These are phyloP conservation scores for Entelurus aequoreus DNA, from an alignment of 2,113 vertebrate genomes.

Conservation along the genomic window DNA sequence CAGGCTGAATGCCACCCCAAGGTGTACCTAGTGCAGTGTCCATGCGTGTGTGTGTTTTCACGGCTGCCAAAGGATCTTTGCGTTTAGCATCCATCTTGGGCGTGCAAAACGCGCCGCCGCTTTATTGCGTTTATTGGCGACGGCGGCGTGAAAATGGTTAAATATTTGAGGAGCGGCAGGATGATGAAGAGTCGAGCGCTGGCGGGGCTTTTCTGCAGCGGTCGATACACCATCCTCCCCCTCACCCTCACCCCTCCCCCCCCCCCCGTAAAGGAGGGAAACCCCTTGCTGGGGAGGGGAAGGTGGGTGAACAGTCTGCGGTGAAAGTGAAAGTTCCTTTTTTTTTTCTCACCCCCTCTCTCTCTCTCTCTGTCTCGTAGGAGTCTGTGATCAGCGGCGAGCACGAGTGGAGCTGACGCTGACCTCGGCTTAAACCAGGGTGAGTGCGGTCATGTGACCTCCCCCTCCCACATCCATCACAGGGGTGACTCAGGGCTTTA, in stretches of 20 bases:
- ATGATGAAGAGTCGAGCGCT: conserved; percentile 4
- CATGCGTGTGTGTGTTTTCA: neutral
- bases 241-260: no score
- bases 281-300: conserved; percentile 29
- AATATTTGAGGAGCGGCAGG: neutral
- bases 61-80: no score
- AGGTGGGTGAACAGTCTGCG: conserved; percentile 31
- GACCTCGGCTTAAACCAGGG: conserved; percentile 48
- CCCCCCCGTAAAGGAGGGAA: conserved; percentile 25
- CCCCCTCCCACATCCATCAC: conserved; percentile 24
- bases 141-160: no score
- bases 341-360: no score
- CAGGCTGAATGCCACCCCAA: no score
- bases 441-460: conserved; percentile 51
- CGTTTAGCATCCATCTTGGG: no score
- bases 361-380: conserved; percentile 25
- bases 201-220: conserved; percentile 20
- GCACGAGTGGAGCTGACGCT: conserved; percentile 40
- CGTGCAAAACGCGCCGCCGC: no score
- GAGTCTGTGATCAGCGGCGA: conserved; percentile 42
- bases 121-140: neutral
- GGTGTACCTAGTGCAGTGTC: neutral
- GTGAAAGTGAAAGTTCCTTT: conserved; percentile 21
- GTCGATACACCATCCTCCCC: conserved; percentile 38
- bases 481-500: conserved; percentile 61